Conservation (phyloP, 64 coral and sea anemone species). For the Trachythela sp. region DNA sequence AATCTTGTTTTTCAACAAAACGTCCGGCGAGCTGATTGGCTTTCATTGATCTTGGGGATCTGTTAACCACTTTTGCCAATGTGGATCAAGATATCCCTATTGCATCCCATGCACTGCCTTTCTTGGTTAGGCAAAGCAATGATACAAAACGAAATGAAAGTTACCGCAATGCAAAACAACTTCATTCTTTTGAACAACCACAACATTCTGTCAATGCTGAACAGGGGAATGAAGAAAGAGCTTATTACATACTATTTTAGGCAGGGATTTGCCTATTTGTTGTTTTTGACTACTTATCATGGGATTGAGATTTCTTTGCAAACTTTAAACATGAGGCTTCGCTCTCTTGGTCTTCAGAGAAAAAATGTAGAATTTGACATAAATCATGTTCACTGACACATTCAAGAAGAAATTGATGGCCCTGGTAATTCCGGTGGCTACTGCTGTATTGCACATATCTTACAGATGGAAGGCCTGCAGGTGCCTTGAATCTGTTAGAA, state of each 20-base stretch:
- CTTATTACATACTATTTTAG: conserved; percentile 42
- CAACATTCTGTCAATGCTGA: too few species aligned
- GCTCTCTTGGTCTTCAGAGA: conserved; percentile 45
- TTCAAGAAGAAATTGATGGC: conserved; percentile 52
- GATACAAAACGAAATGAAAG: too few species aligned
- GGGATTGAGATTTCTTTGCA: conserved; percentile 48
- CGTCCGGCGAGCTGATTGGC: too few species aligned
- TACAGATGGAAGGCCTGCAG: conserved; percentile 40
- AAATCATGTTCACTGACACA: conserved; percentile 30
- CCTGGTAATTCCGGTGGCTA: conserved; percentile 49
- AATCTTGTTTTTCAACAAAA: too few species aligned
- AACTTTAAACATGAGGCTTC: conserved; percentile 40
- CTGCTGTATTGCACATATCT: conserved; percentile 42
- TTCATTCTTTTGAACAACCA: too few species aligned
- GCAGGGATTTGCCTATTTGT: conserved; percentile 40
- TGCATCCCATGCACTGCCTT: too few species aligned
- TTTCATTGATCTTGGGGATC: too few species aligned
- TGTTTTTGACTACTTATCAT: conserved; percentile 40
- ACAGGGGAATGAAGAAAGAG: conserved; percentile 24
- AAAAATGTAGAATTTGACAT: conserved; percentile 48
- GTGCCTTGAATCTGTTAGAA: conserved; percentile 40
- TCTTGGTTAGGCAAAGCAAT: too few species aligned
- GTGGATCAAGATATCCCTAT: too few species aligned
- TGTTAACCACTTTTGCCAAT: too few species aligned
- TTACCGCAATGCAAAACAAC: too few species aligned